Percentiles rank a stretch among this genome's conserved stretches.
Conservation (phyloP, 1,140 invertebrate species). For the Zaprionus africanus region DNA sequence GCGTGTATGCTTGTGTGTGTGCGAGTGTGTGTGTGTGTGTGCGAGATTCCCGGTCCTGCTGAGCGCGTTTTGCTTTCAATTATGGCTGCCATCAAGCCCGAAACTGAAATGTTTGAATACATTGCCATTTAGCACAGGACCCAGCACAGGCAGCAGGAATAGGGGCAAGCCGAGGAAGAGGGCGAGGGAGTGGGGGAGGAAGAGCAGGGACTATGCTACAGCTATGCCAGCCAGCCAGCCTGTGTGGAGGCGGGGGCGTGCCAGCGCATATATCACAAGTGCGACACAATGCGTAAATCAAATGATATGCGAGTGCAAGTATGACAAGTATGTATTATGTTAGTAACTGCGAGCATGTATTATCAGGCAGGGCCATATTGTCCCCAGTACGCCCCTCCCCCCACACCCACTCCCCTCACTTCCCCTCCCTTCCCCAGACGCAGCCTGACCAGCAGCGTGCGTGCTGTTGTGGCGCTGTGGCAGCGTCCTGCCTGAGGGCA, state of each 20-base stretch:
- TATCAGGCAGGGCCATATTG: slow-evolving; percentile 75
- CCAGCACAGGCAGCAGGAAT: background rate
- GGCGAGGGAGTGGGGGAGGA: background rate
- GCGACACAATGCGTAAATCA: slow-evolving; percentile 80
- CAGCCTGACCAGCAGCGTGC: slow-evolving; percentile 8
- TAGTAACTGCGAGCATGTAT: slow-evolving; percentile 73
- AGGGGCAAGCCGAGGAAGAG: background rate
- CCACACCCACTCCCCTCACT: no score
- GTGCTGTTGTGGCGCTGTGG: background rate
- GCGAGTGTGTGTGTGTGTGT: background rate
- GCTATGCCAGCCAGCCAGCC: no score
- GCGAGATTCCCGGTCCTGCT: slow-evolving; percentile 26
- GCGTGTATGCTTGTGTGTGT: background rate
- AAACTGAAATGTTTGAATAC: slow-evolving; percentile 82
- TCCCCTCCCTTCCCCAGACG: no score
- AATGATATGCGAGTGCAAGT: slow-evolving; percentile 81
- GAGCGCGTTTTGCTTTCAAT: slow-evolving; percentile 65
- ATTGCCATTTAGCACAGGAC: slow-evolving; percentile 68
- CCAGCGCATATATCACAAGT: slow-evolving; percentile 75
- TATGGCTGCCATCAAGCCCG: slow-evolving; percentile 74
- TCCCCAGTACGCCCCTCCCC: background rate
- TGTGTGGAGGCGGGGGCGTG: slow-evolving; percentile 35
- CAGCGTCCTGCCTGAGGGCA: background rate
- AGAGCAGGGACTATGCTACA: background rate
- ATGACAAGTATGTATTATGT: slow-evolving; percentile 82